Conservation (phyloP, 2,113 vertebrate species). For the Hydropotes inermis region DNA sequence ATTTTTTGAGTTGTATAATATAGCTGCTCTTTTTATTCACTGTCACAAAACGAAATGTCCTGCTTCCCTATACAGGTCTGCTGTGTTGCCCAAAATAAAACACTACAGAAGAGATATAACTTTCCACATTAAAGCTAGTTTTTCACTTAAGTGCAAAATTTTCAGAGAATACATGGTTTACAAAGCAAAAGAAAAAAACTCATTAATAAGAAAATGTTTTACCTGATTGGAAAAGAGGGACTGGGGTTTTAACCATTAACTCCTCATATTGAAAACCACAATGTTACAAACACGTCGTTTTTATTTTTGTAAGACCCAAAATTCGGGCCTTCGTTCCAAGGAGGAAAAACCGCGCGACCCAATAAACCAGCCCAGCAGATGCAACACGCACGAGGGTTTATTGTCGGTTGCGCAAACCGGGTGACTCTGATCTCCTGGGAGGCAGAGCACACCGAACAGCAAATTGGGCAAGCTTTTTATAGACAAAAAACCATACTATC, state of each 20-base stretch:
- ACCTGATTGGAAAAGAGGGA: neutral
- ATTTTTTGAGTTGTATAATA: neutral
- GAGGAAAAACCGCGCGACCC: too few relatives aligned
- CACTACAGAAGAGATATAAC: neutral
- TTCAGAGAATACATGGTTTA: neutral
- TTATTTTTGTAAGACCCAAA: too few relatives aligned
- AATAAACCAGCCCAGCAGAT: too few relatives aligned
- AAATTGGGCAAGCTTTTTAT: too few relatives aligned
- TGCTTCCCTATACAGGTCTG: neutral
- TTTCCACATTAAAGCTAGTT: neutral
- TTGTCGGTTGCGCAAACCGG: too few relatives aligned
- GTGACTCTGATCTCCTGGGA: too few relatives aligned
- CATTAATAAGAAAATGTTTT: neutral
- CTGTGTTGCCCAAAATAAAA: neutral
- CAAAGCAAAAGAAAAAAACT: neutral
- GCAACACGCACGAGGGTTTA: too few relatives aligned
- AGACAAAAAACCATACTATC: too few relatives aligned
- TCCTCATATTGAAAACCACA: neutral
- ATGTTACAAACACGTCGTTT: neutral
- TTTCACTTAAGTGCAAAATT: slow-evolving; percentile 17
- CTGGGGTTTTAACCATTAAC: neutral
- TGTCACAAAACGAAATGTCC: slow-evolving; percentile 18
- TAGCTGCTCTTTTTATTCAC: slow-evolving; percentile 42
- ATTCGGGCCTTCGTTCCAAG: too few relatives aligned
- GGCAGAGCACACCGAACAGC: too few relatives aligned